Conservation (phyloP, 1,140 invertebrate genomes). For the Euschistus heros region DNA sequence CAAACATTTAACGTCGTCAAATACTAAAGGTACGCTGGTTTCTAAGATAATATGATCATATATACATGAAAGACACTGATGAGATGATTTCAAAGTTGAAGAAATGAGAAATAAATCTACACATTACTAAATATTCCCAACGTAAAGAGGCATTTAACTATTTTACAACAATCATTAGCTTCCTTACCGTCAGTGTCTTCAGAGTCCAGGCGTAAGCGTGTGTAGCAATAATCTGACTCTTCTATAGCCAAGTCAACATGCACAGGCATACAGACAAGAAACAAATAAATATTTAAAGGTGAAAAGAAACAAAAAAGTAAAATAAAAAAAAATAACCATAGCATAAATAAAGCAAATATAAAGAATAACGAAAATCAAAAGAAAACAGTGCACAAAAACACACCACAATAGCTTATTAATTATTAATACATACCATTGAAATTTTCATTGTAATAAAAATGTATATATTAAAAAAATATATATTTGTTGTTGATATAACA, state of each 20-base stretch:
- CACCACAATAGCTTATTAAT: too few species aligned
- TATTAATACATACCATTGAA: too few species aligned
- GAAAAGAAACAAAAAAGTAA: slow-evolving; percentile 6
- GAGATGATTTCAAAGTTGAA: too few species aligned
- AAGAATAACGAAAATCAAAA: slow-evolving; percentile 5
- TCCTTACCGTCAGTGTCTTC: slow-evolving; percentile 32
- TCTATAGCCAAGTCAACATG: slow-evolving; percentile 30
- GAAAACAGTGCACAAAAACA: not conserved
- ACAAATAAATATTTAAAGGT: slow-evolving; percentile 4
- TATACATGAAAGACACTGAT: too few species aligned
- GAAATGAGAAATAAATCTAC: too few species aligned
- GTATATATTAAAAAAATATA: too few species aligned
- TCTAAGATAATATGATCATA: too few species aligned
- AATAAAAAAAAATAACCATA: not conserved
- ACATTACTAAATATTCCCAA: too few species aligned
- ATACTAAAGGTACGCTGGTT: too few species aligned
- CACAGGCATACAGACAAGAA: slow-evolving; percentile 26
- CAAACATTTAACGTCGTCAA: too few species aligned
- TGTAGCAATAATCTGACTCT: slow-evolving; percentile 31
- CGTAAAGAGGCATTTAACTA: not conserved
- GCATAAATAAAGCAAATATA: not conserved
- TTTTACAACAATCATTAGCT: slow-evolving; percentile 5
- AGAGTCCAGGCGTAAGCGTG: slow-evolving; percentile 28
- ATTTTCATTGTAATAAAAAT: too few species aligned
- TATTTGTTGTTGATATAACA: too few species aligned